These are phyloP conservation scores for Ornithoptera priamus DNA, from an alignment of 2,888 invertebrate species.

Conservation along the genomic window DNA sequence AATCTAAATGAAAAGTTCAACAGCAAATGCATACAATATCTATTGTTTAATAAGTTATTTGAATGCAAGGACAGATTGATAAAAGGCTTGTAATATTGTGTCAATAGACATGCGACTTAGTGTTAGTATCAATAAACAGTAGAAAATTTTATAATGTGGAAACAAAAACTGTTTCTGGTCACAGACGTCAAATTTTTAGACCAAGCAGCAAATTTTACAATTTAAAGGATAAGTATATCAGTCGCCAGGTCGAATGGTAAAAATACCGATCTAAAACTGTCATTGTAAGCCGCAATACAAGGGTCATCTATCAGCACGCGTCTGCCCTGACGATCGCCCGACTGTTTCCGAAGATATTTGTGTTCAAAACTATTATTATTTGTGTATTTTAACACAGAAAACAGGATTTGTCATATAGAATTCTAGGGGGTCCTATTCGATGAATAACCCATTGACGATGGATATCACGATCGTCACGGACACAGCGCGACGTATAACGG, in stretches of 20 bases:
- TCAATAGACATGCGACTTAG: too few relatives aligned
- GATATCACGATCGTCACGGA: background rate
- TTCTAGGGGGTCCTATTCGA: background rate
- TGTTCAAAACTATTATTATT: background rate
- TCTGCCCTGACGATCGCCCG: background rate
- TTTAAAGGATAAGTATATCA: conserved; percentile 3
- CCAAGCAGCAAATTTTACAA: background rate
- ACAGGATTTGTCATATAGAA: background rate
- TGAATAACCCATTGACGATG: background rate
- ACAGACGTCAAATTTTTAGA: background rate
- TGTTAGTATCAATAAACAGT: too few relatives aligned
- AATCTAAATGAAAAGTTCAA: too few relatives aligned
- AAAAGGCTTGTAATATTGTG: too few relatives aligned
- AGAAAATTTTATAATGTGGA: too few relatives aligned
- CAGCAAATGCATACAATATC: too few relatives aligned
- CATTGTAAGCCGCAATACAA: conserved; percentile 9
- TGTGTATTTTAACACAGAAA: background rate
- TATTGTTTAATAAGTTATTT: too few relatives aligned
- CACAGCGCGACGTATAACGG: background rate
- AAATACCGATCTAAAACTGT: conserved; percentile 8
- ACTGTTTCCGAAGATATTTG: background rate
- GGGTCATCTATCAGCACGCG: conserved; percentile 21
- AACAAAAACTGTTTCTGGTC: too few relatives aligned
- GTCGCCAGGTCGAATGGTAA: conserved; percentile 11
- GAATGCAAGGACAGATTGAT: too few relatives aligned